Base-by-base conservation (phyloP, 2,888 invertebrate genomes). In the Melanchra persicariae region DNA sequence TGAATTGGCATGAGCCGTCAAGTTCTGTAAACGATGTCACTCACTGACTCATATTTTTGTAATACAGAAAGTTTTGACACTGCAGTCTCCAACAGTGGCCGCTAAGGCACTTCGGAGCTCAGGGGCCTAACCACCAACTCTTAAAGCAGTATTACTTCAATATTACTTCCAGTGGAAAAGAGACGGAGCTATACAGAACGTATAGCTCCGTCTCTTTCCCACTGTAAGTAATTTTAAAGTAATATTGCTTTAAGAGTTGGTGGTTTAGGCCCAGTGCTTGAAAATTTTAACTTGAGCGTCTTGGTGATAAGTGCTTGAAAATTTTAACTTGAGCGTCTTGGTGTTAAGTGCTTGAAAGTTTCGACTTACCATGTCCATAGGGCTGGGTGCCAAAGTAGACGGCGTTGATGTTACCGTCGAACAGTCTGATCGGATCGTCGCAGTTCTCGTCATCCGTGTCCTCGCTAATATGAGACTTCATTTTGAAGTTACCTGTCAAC, bases 341-440 rank as follows among this genome's bases (percentile, higher is more conserved):
- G 40, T 40, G 40, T 40, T 1, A 40, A 40, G 40, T 40, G 40
- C 12, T 40, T 40, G 10, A 40, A 40, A 15, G 1, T 19, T 52
- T 22, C 19, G 47, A 69, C 61, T 75, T 61, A 77, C 82, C 55
- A 7, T 10, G 8, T 24, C 15, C 24, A 0, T 60, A 10, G 1
- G 47, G 19, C 34, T 62, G 64, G 40, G 43, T 77, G 19, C 81
- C 79, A 22, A 65, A 81, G 64, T 76, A 74, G 6, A 79, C 59
- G 0, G 75, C 69, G 4, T 74, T 70, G 17, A 70, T 8, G 15
- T 75, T 66, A 19, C 51, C 60, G 15, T 83, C 79, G 40, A 84
- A 78, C 15, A 85, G 37, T 52, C 57, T 82, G 40, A 85, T 85
- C 2, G 77, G 84, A 26, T 85, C 85, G 6, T 85, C 85, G 8